Evolutionary conservation across 2,113 vertebrate species (phyloP).

Genomic region (Ranitomeya variabilis): DNA sequence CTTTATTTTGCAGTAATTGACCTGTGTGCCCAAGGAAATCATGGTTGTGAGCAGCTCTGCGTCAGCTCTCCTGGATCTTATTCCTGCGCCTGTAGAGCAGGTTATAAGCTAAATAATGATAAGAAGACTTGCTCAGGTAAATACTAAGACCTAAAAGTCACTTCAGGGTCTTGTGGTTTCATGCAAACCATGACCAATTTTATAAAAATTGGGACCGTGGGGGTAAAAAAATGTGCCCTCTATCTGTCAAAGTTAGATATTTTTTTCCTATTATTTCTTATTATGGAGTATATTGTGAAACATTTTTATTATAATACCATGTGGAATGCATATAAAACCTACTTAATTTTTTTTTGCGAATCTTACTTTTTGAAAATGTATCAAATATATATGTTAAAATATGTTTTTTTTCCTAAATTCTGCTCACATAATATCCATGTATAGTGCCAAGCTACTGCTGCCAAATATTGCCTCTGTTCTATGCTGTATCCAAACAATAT

Average conservation of each 20-base stretch:
- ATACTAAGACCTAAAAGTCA: constrained; percentile 43
- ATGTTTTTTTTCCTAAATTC: background rate
- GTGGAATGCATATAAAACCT: too few relatives aligned
- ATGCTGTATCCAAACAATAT: background rate
- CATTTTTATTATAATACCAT: too few relatives aligned
- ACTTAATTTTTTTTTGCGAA: too few relatives aligned
- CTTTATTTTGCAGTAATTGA: constrained; percentile 72
- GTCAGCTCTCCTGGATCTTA: constrained; percentile 76
- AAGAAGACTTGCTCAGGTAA: constrained; percentile 82
- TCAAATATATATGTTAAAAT: too few relatives aligned
- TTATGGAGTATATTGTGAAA: too few relatives aligned
- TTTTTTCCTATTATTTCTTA: too few relatives aligned
- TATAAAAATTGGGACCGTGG: background rate
- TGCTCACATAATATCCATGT: background rate
- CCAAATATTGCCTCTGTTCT: background rate
- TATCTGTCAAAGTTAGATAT: too few relatives aligned
- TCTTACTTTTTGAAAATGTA: too few relatives aligned
- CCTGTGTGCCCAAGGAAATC: constrained; percentile 77
- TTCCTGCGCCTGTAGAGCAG: constrained; percentile 75
- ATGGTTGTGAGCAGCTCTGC: constrained; percentile 85
- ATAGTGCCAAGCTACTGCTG: background rate
- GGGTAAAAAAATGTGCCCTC: too few relatives aligned
- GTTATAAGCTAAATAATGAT: constrained; percentile 81
- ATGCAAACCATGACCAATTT: background rate
- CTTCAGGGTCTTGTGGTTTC: background rate